Base-by-base conservation (phyloP, 2,888 invertebrate genomes). In the Pseudococcus viburni region DNA sequence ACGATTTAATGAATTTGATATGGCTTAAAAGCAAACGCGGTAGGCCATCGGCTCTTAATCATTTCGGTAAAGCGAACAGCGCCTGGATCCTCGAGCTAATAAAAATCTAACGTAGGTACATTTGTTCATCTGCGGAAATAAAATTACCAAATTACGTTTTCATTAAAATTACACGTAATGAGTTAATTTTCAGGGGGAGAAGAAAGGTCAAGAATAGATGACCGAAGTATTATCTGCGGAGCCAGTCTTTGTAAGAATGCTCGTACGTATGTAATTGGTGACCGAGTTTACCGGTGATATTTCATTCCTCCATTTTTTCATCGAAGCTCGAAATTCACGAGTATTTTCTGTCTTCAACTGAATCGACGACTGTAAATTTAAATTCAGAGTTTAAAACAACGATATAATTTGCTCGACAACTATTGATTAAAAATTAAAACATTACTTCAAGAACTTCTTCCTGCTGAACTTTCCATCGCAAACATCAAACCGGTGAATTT, bases 1-100 rank as follows among this genome's bases (percentile, higher is more conserved):
- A 88, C 88, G 88, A 88, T 88, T 88, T 88, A 88, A 88, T 88
- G 88, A 88, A 88, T 88, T 88, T 88, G 88, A 88, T 88, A 88
- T 88, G 88, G 88, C 88, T 88, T 88, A 88, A 85, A 55, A 88
- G 88, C 80, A 77, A 88, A 88, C 80, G 88, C 88, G 88, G 88
- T 88, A 88, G 88, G 88, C 88, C 77, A 88, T 51, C 77, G 83
- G 83, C 88, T 80, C 33, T n/a, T 88, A 88, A 88, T 88, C 80
- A 88, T 88, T 83, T 55, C 73, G 26, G 26, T 86, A 64, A 39
- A 33, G n/a, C 33, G 55, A 17, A 85, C 55, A 33, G 85, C 55
- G 85, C 55, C 39, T 85, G 59, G 73, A 9, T 22, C 64, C 22
- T 64, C 64, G 19, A 64, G 64, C n/a, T 64, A 73, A 73, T 73